Percentiles rank a stretch among this genome's conserved stretches.
Conservation (phyloP, 1,140 invertebrate species). For the Diorhabda sublineata region DNA sequence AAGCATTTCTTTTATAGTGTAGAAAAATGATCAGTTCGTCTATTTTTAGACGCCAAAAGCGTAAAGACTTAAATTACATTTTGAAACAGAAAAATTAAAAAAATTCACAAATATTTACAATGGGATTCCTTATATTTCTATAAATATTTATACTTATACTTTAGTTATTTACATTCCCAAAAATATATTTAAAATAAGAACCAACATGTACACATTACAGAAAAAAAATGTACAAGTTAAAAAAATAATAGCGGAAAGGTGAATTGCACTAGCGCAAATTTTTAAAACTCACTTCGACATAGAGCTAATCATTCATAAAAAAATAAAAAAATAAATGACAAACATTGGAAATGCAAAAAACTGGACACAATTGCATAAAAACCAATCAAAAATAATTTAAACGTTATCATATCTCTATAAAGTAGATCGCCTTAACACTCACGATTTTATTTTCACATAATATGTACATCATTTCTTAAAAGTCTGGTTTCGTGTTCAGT, state of each 20-base stretch:
- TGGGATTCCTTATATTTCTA: constrained; percentile 29
- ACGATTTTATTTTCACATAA: constrained; percentile 16
- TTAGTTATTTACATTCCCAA: constrained; percentile 39
- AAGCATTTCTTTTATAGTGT: constrained; percentile 44
- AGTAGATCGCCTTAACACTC: constrained; percentile 13
- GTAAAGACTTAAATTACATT: constrained; percentile 40
- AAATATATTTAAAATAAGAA: constrained; percentile 25
- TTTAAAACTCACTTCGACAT: constrained; percentile 18
- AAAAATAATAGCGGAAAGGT: constrained; percentile 1
- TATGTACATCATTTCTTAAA: constrained; percentile 19
- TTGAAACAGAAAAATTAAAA: constrained; percentile 42
- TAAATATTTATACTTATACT: constrained; percentile 31
- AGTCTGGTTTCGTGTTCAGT: background rate
- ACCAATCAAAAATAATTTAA: constrained; percentile 13
- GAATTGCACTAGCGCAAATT: constrained; percentile 24
- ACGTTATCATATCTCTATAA: constrained; percentile 15
- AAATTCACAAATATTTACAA: constrained; percentile 45
- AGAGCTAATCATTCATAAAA: constrained; percentile 17
- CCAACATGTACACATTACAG: constrained; percentile 24
- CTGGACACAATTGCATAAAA: constrained; percentile 21
- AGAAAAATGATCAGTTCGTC: constrained; percentile 44
- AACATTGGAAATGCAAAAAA: constrained; percentile 38
- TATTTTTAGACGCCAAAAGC: constrained; percentile 35
- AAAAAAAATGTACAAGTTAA: constrained; percentile 22
- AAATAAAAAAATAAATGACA: constrained; percentile 26